Conservation (phyloP, 2,797 vertebrate species). For the Scarus forsteni region DNA sequence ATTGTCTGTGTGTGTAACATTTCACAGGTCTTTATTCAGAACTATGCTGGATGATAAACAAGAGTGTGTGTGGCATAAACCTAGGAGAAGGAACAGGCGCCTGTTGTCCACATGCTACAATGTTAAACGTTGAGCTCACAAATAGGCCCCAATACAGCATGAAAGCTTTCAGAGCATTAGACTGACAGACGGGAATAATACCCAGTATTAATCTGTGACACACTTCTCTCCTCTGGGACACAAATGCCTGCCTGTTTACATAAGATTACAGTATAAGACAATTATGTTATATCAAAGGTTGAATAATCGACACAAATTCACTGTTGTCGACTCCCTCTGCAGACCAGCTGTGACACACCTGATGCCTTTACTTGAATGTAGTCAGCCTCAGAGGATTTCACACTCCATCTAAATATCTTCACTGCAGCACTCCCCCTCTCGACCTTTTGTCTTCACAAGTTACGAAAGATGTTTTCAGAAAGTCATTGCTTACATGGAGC, state of each 20-base stretch:
- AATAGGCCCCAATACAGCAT: slow-evolving; percentile 36
- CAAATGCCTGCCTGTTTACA: slow-evolving; percentile 23
- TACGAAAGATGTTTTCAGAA: too few relatives aligned
- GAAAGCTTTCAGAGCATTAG: slow-evolving; percentile 19
- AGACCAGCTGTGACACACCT: slow-evolving; percentile 1
- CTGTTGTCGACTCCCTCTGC: slow-evolving; percentile 7
- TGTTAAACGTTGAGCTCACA: slow-evolving; percentile 31
- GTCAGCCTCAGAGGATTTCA: slow-evolving; percentile 1
- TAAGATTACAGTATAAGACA: slow-evolving; percentile 37
- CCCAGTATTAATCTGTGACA: slow-evolving; percentile 20
- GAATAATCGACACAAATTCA: neutral
- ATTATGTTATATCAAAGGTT: slow-evolving; percentile 19
- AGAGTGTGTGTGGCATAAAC: slow-evolving; percentile 1
- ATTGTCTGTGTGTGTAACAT: slow-evolving; percentile 14
- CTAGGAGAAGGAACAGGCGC: slow-evolving; percentile 13
- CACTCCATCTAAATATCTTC: neutral
- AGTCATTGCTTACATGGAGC: too few relatives aligned
- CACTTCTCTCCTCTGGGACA: slow-evolving; percentile 31
- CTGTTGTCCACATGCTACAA: slow-evolving; percentile 29
- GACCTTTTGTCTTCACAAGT: too few relatives aligned
- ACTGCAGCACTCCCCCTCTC: neutral
- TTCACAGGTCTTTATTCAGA: slow-evolving; percentile 23
- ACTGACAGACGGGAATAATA: slow-evolving; percentile 30
- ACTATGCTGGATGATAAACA: slow-evolving; percentile 6
- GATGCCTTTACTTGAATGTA: neutral